Percentiles rank a stretch among this genome's conserved stretches.
Evolutionary conservation across 2,888 invertebrate species (phyloP).

Genomic region (Philonicus albiceps): DNA sequence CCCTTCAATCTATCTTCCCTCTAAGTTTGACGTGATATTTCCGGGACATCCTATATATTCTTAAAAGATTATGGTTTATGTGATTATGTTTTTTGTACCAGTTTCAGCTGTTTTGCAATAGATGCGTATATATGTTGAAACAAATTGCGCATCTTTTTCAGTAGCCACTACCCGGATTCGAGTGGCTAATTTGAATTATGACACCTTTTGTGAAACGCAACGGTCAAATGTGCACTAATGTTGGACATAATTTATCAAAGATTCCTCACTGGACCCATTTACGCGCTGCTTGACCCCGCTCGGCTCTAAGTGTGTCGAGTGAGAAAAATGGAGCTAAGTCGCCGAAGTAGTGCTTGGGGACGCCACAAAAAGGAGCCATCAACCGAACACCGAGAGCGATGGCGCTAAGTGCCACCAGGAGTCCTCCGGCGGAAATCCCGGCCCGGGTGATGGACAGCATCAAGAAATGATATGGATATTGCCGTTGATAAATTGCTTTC

Average conservation of each 20-base stretch:
- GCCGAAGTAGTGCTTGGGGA: background rate
- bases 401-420: background rate
- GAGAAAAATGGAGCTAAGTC: slow-evolving; percentile 1
- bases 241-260: slow-evolving; percentile 14
- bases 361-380: background rate
- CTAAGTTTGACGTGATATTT: too few species aligned
- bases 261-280: slow-evolving; percentile 13
- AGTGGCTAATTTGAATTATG: background rate
- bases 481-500: slow-evolving; percentile 27
- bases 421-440: background rate
- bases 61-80: too few species aligned
- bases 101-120: too few species aligned
- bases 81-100: too few species aligned
- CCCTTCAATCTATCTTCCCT: too few species aligned
- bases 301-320: background rate
- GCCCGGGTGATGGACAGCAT: slow-evolving; percentile 12
- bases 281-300: slow-evolving; percentile 4
- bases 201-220: background rate
- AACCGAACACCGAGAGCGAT: background rate
- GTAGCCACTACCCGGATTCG: background rate
- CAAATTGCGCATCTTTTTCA: background rate
- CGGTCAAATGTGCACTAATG: background rate
- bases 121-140: too few species aligned
- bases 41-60: too few species aligned
- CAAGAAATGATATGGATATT: slow-evolving; percentile 30